phyloP scores from a whole-genome alignment of 2,888 invertebrate species.

The Petrolisthes manimaculis region DNA sequence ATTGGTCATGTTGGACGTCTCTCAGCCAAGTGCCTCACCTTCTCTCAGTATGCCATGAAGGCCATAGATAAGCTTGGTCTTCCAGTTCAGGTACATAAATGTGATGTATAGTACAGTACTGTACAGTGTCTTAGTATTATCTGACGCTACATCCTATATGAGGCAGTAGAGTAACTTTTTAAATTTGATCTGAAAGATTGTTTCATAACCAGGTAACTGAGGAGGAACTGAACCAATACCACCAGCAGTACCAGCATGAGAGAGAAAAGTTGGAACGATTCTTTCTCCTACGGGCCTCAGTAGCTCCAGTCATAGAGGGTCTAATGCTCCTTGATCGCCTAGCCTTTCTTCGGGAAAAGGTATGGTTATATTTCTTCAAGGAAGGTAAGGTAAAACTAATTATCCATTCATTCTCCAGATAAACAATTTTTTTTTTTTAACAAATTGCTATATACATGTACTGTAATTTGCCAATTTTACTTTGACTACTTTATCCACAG shows the following conservation, averaged over 20 bases:
- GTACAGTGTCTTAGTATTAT: too few species aligned
- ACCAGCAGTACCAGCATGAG: constrained; percentile 2
- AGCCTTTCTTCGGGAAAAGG: constrained; percentile 80
- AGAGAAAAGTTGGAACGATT: constrained; percentile 78
- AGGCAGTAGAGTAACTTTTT: not conserved
- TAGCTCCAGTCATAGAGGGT: constrained; percentile 85
- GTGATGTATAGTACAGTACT: too few species aligned
- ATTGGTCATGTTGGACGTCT: constrained; percentile 45
- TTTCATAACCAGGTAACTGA: constrained; percentile 23
- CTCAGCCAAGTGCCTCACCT: constrained; percentile 39
- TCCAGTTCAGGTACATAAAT: constrained; percentile 26
- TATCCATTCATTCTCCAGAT: too few species aligned
- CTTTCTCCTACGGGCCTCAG: constrained; percentile 81
- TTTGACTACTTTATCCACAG: too few species aligned
- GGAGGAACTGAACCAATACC: constrained; percentile 33
- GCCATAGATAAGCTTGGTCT: constrained; percentile 42
- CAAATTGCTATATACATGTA: too few species aligned
- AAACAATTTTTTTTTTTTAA: too few species aligned
- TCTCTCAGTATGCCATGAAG: constrained; percentile 27
- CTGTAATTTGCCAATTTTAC: too few species aligned
- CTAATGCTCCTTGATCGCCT: constrained; percentile 86
- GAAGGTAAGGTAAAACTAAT: too few species aligned
- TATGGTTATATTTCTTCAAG: constrained; percentile 65
- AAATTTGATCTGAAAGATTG: not conserved
- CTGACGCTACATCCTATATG: too few species aligned